These are phyloP conservation scores for Clitarchus hookeri DNA, from an alignment of 2,888 invertebrate genomes.

Conservation along the genomic window DNA sequence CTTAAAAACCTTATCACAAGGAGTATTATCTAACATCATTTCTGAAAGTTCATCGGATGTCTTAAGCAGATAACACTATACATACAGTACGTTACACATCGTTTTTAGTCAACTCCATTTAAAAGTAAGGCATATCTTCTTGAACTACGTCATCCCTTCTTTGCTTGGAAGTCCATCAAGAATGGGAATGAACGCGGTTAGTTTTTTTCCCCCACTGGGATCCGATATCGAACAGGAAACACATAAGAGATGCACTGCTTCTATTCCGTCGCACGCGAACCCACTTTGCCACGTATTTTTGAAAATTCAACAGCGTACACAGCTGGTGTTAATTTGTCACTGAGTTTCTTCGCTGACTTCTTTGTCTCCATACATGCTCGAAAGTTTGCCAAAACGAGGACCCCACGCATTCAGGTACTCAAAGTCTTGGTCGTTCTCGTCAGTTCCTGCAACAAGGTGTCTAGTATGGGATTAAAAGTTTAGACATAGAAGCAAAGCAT, in stretches of 20 bases:
- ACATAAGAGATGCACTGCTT: neutral
- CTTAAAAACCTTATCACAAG: neutral
- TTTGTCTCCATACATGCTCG: conserved; percentile 58
- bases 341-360: conserved; percentile 51
- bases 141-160: neutral
- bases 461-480: neutral
- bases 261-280: neutral
- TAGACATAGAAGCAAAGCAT: too few species aligned
- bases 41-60: neutral
- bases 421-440: conserved; percentile 59
- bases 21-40: conserved; percentile 1
- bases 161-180: too few species aligned
- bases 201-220: neutral
- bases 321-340: neutral
- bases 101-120: neutral
- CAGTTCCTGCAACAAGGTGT: conserved; percentile 48
- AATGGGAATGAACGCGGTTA: too few species aligned
- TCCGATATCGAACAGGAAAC: neutral
- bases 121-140: conserved; percentile 14
- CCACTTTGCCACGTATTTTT: neutral
- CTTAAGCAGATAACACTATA: neutral
- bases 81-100: neutral
- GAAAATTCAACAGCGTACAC: neutral
- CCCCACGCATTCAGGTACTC: conserved; percentile 61
- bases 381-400: conserved; percentile 59